Percentiles rank a stretch among this genome's conserved stretches.
These are phyloP conservation scores for Clarias fuscus DNA, from an alignment of 2,797 vertebrate species.

Conservation along the genomic window DNA sequence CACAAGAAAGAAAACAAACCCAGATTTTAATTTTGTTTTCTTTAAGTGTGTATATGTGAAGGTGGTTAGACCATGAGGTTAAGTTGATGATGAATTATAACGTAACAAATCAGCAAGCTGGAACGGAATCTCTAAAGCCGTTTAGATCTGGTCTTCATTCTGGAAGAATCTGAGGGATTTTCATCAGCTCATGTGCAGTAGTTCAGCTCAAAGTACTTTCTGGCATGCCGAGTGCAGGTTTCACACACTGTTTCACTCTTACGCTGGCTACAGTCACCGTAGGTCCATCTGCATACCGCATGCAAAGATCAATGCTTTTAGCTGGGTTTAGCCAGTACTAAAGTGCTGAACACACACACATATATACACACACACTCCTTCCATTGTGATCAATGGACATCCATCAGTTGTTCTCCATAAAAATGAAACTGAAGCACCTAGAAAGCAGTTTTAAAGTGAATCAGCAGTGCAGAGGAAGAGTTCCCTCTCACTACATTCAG, in stretches of 20 bases:
- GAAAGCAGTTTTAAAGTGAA: slow-evolving; percentile 13
- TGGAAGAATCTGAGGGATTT: slow-evolving; percentile 13
- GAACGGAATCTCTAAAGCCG: background rate
- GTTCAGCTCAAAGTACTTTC: background rate
- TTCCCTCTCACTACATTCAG: background rate
- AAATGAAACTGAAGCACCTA: slow-evolving; percentile 21
- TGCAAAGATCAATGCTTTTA: slow-evolving; percentile 49
- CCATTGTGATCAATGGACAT: slow-evolving; percentile 34
- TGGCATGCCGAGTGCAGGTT: background rate
- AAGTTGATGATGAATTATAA: slow-evolving; percentile 14
- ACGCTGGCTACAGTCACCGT: background rate
- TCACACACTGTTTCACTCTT: slow-evolving; percentile 1
- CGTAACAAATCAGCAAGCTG: slow-evolving; percentile 1
- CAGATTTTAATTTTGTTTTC: background rate
- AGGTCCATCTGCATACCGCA: slow-evolving; percentile 33
- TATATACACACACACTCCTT: slow-evolving; percentile 21
- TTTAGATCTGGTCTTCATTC: slow-evolving; percentile 13
- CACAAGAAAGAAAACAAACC: slow-evolving; percentile 62
- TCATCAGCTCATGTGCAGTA: background rate
- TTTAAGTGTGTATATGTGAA: slow-evolving; percentile 17
- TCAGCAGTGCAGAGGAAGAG: background rate
- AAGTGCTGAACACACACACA: slow-evolving; percentile 25
- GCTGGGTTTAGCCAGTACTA: slow-evolving; percentile 25
- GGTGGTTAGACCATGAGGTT: background rate
- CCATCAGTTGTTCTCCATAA: slow-evolving; percentile 4